Percentiles rank a stretch among this genome's conserved stretches.
Conservation (phyloP, 2,888 invertebrate genomes). For the Dinocampus coccinellae region DNA sequence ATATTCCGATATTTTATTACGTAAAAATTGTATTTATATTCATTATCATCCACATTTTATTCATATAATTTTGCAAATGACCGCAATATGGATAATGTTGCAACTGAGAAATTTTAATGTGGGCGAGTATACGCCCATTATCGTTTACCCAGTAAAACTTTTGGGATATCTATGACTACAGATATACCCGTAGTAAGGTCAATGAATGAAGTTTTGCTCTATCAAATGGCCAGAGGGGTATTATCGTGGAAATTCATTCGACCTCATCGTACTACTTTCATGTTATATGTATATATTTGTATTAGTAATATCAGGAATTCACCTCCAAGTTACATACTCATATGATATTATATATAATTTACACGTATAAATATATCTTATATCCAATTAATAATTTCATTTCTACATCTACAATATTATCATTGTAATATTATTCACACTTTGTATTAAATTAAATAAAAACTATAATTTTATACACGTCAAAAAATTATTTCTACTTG, state of each 20-base stretch:
- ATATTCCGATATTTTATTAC: too few species aligned
- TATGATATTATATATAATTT: not conserved
- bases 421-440: too few species aligned
- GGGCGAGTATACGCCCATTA: not conserved
- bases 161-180: not conserved
- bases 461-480: too few species aligned
- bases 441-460: too few species aligned
- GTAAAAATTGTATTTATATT: not conserved
- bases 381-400: too few species aligned
- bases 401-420: too few species aligned
- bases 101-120: not conserved
- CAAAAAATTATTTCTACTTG: too few species aligned
- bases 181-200: not conserved
- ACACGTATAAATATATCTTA: too few species aligned
- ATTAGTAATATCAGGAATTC: too few species aligned
- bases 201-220: conserved; percentile 2
- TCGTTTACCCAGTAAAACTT: conserved; percentile 9
- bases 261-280: not conserved
- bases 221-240: conserved; percentile 2
- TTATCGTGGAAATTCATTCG: conserved; percentile 12
- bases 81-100: conserved; percentile 10
- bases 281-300: too few species aligned
- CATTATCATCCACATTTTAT: not conserved
- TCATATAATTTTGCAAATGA: not conserved
- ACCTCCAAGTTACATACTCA: not conserved